A percentile compares a stretch with the other conserved stretches of the same genome.
phyloP scores from a whole-genome alignment of 2,113 vertebrate genomes.

The Thunnus thynnus region DNA sequence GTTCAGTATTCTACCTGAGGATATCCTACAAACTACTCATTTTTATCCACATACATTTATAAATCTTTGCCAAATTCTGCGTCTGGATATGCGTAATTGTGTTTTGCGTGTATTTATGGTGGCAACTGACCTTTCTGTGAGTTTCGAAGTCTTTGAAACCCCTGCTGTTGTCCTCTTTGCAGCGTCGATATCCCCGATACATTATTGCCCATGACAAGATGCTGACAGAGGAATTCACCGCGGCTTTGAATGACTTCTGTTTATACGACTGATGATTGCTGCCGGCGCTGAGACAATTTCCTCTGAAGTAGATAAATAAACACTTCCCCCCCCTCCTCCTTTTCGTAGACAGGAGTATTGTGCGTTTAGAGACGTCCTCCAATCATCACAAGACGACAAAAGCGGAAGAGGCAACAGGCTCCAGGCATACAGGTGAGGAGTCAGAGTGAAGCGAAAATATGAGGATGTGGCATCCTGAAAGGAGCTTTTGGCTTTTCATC shows the following conservation, averaged over 20 bases:
- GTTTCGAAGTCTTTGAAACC: slow-evolving; percentile 76
- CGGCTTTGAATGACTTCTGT: not conserved
- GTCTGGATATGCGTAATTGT: too few relatives aligned
- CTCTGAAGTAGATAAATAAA: not conserved
- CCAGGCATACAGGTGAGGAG: slow-evolving; percentile 27
- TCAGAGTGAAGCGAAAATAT: not conserved
- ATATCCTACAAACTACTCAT: not conserved
- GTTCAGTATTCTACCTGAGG: too few relatives aligned
- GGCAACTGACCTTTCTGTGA: slow-evolving; percentile 75
- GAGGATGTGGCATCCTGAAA: slow-evolving; percentile 3
- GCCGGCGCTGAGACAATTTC: not conserved
- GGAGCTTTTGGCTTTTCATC: slow-evolving; percentile 43
- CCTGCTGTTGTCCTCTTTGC: slow-evolving; percentile 74
- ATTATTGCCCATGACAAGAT: slow-evolving; percentile 75
- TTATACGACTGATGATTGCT: not conserved
- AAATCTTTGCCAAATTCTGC: not conserved
- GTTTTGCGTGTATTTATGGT: not conserved
- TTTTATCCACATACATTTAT: not conserved
- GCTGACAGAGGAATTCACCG: not conserved
- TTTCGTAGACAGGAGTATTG: not conserved
- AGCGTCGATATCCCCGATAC: slow-evolving; percentile 73
- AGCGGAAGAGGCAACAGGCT: slow-evolving; percentile 13
- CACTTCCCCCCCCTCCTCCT: not conserved
- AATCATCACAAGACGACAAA: not conserved
- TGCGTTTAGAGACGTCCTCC: slow-evolving; percentile 7